Evolutionary conservation across 1,140 invertebrate species (phyloP), one percentile per base, ranked within the genome.

Genomic region (Lasaia peninsularis): DNA sequence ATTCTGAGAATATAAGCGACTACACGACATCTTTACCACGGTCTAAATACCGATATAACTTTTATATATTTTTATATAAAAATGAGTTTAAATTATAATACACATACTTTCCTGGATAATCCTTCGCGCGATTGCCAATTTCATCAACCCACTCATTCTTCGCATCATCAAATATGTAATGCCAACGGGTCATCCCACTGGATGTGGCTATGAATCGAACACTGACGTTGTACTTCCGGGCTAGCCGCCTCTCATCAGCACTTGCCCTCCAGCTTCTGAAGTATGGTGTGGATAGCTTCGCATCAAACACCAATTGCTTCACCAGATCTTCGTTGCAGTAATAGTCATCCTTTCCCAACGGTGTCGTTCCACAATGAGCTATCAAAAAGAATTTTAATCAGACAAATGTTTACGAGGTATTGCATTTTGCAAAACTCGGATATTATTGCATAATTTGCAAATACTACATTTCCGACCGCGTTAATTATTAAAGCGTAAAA

Each of bases 301-400:
- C 96, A 78, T 98, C 97, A 75, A 97, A 97, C 4, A 97, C 93
- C 12, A 98, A 81, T 59, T 96, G 90, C 62, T 97, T 93, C 49
- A 98, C 93, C 28, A 98, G 83, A 69, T 97, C 94, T 75, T 94
- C 93, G 72, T 97, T 97, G 73, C 94, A 96, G 52, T 95, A 96
- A 67, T 95, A 95, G 68, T 94, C 93, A 58, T 95, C 91, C 60
- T 92, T 91, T 0, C 91, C 90, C 0, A 94, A 80, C 34, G 75
- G 73, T 21, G 91, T 91, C 37, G 91, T 92, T 34, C 92, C 91
- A 59, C 94, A 95, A 58, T 93, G 91, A 18, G 90, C 91, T 91
- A 65, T 62, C 75, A 81, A 57, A 35, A 10, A 59, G 48, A 18
- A 44, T 20, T 3, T 20, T 52, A 52, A 32, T 52, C 14, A 33